Evolutionary conservation across 2,797 vertebrate species (phyloP).

Genomic region (Esox lucius): DNA sequence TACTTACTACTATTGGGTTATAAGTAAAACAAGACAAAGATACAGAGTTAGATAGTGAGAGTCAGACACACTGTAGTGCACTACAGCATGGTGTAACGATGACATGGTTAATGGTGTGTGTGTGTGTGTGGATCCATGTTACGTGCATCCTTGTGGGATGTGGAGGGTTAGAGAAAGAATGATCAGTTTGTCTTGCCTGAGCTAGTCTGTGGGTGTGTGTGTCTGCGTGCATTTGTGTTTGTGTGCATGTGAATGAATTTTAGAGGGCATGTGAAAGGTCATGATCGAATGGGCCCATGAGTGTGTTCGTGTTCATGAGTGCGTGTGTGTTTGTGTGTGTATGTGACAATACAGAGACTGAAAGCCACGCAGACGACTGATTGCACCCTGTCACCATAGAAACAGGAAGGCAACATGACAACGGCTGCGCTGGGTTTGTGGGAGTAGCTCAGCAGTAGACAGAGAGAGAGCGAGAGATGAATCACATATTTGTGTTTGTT

Average conservation of each 20-base stretch:
- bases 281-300: constrained; percentile 1
- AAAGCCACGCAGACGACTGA: constrained; percentile 67
- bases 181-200: too few relatives aligned
- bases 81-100: constrained; percentile 7
- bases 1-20: too few relatives aligned
- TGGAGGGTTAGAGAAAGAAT: constrained; percentile 13
- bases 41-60: constrained; percentile 1
- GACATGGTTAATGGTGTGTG: background rate
- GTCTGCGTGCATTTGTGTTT: constrained; percentile 1
- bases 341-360: constrained; percentile 38
- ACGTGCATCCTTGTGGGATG: background rate
- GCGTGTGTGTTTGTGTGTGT: constrained; percentile 9
- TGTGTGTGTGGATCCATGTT: background rate
- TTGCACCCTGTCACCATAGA: constrained; percentile 83
- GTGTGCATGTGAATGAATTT: constrained; percentile 14
- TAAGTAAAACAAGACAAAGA: background rate
- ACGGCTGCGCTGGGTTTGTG: constrained; percentile 64
- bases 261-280: constrained; percentile 18
- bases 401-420: constrained; percentile 76
- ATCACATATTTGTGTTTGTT: constrained; percentile 59
- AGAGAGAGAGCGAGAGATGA: constrained; percentile 40
- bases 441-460: constrained; percentile 44
- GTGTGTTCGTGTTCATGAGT: constrained; percentile 1
- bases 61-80: background rate
- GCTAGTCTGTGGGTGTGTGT: background rate